phyloP scores from a whole-genome alignment of 2,797 vertebrate species.

The Danio albolineatus region DNA sequence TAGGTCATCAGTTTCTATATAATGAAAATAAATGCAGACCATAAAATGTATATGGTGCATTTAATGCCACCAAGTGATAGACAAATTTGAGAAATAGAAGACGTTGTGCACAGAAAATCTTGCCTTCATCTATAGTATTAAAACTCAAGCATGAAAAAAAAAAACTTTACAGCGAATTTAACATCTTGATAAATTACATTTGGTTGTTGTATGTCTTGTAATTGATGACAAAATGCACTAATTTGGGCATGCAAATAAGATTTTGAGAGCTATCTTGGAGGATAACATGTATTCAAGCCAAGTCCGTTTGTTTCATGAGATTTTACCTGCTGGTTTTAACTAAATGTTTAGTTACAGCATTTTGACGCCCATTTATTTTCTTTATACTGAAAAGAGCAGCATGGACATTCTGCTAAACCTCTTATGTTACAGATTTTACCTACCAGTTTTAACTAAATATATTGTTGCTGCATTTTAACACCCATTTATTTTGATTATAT shows the following conservation, averaged over 20 bases:
- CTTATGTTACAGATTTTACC: not conserved
- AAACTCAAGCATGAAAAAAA: too few species aligned
- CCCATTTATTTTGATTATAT: too few species aligned
- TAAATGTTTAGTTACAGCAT: not conserved
- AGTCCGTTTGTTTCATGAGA: not conserved
- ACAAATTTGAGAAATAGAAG: not conserved
- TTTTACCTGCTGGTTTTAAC: not conserved
- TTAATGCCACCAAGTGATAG: not conserved
- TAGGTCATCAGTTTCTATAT: not conserved
- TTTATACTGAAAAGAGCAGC: too few species aligned
- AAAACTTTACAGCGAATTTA: conserved; percentile 9
- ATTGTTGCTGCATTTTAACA: too few species aligned
- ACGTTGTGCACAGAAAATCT: conserved; percentile 7
- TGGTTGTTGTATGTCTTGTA: not conserved
- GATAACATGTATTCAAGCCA: not conserved
- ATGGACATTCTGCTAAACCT: too few species aligned
- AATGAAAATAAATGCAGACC: not conserved
- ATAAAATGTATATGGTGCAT: not conserved
- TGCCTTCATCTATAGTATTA: too few species aligned
- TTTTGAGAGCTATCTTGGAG: not conserved
- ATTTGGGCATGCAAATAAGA: not conserved
- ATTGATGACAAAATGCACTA: not conserved
- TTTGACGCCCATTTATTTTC: not conserved
- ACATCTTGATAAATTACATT: not conserved
- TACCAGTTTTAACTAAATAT: too few species aligned